Conservation (phyloP, 2,113 vertebrate species). For the Rhynchopsitta pachyrhyncha region DNA sequence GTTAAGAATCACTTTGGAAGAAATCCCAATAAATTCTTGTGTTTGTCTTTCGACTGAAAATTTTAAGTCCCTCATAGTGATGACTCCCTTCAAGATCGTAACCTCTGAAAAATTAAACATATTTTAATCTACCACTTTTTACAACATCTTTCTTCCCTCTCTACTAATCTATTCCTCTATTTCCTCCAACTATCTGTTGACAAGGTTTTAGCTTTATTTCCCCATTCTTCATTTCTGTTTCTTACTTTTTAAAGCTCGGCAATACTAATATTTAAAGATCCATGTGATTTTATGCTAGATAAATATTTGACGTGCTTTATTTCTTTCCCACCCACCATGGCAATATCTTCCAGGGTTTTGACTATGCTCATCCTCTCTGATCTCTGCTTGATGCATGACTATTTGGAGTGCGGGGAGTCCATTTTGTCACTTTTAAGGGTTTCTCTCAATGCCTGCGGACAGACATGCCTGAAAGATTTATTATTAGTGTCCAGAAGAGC, state of each 20-base stretch:
- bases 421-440: neutral
- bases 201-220: neutral
- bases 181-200: neutral
- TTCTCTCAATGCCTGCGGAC: neutral
- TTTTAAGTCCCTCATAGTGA: rapidly evolving
- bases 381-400: neutral
- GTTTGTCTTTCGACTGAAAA: neutral
- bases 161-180: neutral
- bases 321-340: neutral
- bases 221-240: neutral
- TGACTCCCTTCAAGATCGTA: neutral
- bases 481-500: neutral
- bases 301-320: neutral
- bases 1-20: neutral
- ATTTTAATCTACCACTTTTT: neutral
- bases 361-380: neutral
- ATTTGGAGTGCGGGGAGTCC: neutral
- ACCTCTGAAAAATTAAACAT: neutral
- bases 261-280: neutral
- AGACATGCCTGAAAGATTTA: neutral
- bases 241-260: neutral
- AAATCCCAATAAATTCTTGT: neutral
- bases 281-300: neutral
- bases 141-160: neutral
- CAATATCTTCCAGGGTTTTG: neutral